These are phyloP conservation scores for Neotragus pygmaeus DNA, from an alignment of 2,113 vertebrate species.

Conservation along the genomic window DNA sequence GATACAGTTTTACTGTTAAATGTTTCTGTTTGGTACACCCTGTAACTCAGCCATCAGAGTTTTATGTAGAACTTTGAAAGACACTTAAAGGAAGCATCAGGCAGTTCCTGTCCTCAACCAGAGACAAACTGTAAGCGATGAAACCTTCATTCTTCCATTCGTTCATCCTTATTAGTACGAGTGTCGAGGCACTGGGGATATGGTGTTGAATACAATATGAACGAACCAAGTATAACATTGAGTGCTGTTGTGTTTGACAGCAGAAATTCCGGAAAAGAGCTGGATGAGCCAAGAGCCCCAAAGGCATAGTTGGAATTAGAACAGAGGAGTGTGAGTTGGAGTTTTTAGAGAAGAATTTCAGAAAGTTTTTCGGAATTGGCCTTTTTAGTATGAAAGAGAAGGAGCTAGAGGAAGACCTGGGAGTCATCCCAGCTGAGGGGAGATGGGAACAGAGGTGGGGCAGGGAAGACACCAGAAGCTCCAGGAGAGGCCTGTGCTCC, in stretches of 20 bases:
- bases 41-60: not conserved
- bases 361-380: not conserved
- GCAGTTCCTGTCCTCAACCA: not conserved
- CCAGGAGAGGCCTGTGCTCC: not conserved
- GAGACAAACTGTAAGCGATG: not conserved
- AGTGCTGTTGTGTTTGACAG: not conserved
- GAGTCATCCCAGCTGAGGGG: not conserved
- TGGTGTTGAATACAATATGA: not conserved
- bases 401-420: not conserved
- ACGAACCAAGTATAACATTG: not conserved
- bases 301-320: not conserved
- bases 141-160: not conserved
- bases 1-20: not conserved
- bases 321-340: not conserved
- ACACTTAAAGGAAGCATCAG: not conserved
- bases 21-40: not conserved
- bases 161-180: not conserved
- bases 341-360: not conserved
- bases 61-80: conserved; percentile 15
- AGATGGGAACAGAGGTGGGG: not conserved
- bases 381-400: not conserved
- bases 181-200: not conserved
- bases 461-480: not conserved
- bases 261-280: not conserved
- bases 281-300: not conserved